Evolutionary conservation across 2,888 invertebrate species (phyloP).

Genomic region (Apocheima hispidaria): DNA sequence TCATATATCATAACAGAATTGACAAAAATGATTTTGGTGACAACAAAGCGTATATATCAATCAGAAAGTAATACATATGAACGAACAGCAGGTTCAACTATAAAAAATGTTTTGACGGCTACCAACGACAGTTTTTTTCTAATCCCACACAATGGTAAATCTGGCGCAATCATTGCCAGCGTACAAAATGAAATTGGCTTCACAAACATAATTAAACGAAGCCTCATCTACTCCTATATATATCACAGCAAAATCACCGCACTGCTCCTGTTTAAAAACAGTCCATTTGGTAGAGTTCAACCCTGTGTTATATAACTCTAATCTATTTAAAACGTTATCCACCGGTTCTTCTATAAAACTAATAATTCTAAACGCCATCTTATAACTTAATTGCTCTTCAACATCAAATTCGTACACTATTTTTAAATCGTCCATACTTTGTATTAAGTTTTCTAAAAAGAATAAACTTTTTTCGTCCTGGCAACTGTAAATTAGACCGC

Average conservation of each 20-base stretch:
- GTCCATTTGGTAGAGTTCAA: slow-evolving; percentile 58
- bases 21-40: too few species aligned
- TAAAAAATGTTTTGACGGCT: too few species aligned
- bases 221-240: slow-evolving; percentile 53
- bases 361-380: slow-evolving; percentile 54
- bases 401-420: slow-evolving; percentile 10
- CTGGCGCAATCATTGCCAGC: slow-evolving; percentile 63
- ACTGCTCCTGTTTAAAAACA: slow-evolving; percentile 41
- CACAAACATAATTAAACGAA: slow-evolving; percentile 56
- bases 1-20: too few species aligned
- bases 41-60: too few species aligned
- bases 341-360: slow-evolving; percentile 48
- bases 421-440: slow-evolving; percentile 13
- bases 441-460: slow-evolving; percentile 24
- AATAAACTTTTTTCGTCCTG: slow-evolving; percentile 51
- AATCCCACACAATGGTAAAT: slow-evolving; percentile 55
- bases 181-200: slow-evolving; percentile 54
- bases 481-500: slow-evolving; percentile 62
- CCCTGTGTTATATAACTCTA: slow-evolving; percentile 59
- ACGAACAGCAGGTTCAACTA: neutral
- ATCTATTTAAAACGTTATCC: slow-evolving; percentile 49
- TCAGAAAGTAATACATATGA: too few species aligned
- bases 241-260: slow-evolving; percentile 43
- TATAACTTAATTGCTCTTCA: slow-evolving; percentile 25
- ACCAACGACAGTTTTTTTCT: too few species aligned